A percentile compares a stretch with the other conserved stretches of the same genome.
Conservation (phyloP, 1,140 invertebrate species). For the Oryctes rhinoceros region DNA sequence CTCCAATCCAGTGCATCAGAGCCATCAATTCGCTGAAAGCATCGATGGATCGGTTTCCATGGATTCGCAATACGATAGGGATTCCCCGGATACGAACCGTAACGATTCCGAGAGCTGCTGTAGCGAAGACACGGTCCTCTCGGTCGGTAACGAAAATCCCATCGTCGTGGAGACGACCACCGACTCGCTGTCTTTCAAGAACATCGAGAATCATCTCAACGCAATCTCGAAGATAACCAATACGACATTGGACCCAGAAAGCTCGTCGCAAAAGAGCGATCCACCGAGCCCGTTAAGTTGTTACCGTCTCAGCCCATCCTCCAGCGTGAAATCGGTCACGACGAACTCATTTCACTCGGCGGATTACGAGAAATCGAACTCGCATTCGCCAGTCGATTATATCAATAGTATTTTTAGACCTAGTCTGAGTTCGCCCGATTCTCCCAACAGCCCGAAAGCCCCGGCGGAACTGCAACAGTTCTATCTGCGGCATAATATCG, state of each 20-base stretch:
- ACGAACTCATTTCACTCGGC: constrained; percentile 47
- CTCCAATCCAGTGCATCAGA: constrained; percentile 52
- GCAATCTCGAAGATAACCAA: constrained; percentile 67
- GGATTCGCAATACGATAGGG: constrained; percentile 56
- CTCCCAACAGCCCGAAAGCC: constrained; percentile 45
- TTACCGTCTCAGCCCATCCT: constrained; percentile 51
- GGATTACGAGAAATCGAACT: constrained; percentile 48
- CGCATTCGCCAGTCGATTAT: constrained; percentile 46
- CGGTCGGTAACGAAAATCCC: constrained; percentile 71
- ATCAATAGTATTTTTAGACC: constrained; percentile 44
- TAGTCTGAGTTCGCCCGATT: constrained; percentile 50
- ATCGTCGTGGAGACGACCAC: constrained; percentile 41
- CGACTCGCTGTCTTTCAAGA: constrained; percentile 64
- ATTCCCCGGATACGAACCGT: constrained; percentile 47
- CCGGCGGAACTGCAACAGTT: constrained; percentile 45
- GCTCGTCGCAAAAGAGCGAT: constrained; percentile 40
- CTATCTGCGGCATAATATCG: constrained; percentile 48
- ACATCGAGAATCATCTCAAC: constrained; percentile 68
- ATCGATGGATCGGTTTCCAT: constrained; percentile 58
- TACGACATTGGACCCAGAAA: constrained; percentile 54
- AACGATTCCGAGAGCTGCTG: constrained; percentile 65
- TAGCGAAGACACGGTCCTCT: constrained; percentile 73
- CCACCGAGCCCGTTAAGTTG: constrained; percentile 50
- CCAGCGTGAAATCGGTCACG: constrained; percentile 53
- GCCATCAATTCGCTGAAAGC: constrained; percentile 53